Evolutionary conservation across 1,140 invertebrate species (phyloP), one percentile per base, ranked within the genome.

Genomic region (Papilio dardanus): DNA sequence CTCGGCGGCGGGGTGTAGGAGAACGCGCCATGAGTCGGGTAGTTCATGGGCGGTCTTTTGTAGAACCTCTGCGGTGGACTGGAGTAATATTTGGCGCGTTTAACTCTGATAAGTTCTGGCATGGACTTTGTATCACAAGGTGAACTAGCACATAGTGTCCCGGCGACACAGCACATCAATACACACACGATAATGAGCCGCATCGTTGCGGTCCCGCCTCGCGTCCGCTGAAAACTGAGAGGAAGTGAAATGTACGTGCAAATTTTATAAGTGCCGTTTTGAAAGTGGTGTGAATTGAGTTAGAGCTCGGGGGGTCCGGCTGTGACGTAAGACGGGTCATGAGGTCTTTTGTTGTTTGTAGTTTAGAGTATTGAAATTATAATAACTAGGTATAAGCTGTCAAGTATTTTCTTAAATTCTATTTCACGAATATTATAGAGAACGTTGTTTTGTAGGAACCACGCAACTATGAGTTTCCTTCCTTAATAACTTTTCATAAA

Each of bases 211-310:
- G 68, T 79, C 46, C 37, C 40, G n/a, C 19, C 35, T 50, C 6
- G 40, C 31, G 58, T 75, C 54, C 10, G 54, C 77, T 86, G 81
- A 85, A 85, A 88, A 92, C 88, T 91, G 89, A 87, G 81, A 75
- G 80, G 77, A 84, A 88, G 87, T 85, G 81, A 85, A 87, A 86
- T 74, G 82, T 71, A 79, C 37, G 62, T 66, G 50, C 69, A 77
- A 73, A 84, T 84, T 84, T 92, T 93, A 90, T 92, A 90, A 87
- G 82, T 81, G 81, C 76, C 83, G 79, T 77, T 77, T 81, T 69
- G 88, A 91, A 90, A 92, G 88, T 85, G 74, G 85, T 86, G 90
- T 83, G 77, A 92, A 92, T 91, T 88, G 79, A 85, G 80, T 92
- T 92, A 90, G 88, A 80, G 80, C 54, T 73, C 76, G 74, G n/a